phyloP scores from a whole-genome alignment of 2,888 invertebrate genomes.

The Ypsolopha scabrella region DNA sequence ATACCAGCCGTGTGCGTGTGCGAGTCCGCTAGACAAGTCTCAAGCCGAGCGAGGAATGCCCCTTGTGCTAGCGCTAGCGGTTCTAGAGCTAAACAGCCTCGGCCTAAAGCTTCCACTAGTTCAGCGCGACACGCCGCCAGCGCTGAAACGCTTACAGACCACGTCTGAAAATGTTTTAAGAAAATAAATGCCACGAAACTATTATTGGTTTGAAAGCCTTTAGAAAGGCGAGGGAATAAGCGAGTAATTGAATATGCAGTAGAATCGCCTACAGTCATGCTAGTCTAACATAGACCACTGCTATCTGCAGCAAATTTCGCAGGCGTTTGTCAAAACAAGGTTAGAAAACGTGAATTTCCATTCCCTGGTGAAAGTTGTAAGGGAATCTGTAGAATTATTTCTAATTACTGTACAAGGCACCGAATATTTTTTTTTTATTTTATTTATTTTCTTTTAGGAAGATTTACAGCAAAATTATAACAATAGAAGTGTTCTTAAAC shows the following conservation, averaged over 20 bases:
- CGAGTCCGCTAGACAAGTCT: conserved; percentile 80
- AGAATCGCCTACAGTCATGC: too few species aligned
- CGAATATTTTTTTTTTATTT: too few species aligned
- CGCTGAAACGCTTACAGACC: conserved; percentile 40
- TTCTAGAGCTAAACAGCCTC: conserved; percentile 75
- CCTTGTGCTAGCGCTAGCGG: conserved; percentile 88
- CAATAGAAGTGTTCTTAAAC: too few species aligned
- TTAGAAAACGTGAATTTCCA: too few species aligned
- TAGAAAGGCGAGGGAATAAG: background rate
- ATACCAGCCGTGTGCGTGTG: conserved; percentile 36
- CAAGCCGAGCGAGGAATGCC: conserved; percentile 74
- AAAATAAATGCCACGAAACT: background rate
- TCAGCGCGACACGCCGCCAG: conserved; percentile 22
- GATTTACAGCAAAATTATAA: too few species aligned
- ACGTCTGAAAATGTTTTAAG: conserved; percentile 29
- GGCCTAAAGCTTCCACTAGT: conserved; percentile 51
- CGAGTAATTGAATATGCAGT: background rate
- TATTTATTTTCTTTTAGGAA: too few species aligned
- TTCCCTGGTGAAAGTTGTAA: too few species aligned
- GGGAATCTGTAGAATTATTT: too few species aligned
- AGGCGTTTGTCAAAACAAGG: too few species aligned
- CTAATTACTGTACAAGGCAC: too few species aligned
- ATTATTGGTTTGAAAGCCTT: background rate
- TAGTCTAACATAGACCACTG: too few species aligned
- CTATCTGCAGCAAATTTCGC: too few species aligned